Base-by-base conservation (phyloP, 2,113 vertebrate species). In the Aldabrachelys gigantea region DNA sequence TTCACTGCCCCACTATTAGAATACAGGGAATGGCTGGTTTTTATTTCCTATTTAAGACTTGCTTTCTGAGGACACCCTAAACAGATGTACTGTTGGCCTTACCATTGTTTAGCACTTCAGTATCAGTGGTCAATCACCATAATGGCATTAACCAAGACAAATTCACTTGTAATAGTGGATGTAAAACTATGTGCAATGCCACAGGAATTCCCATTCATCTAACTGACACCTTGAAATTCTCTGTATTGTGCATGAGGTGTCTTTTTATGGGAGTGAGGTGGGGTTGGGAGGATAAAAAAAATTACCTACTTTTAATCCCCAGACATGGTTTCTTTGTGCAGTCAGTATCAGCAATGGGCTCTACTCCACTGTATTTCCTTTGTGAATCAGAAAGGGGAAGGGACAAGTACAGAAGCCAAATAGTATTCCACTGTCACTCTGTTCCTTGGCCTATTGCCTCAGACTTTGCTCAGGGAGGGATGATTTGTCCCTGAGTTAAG, bases 41-140 rank as follows among this genome's bases (percentile, higher is more conserved):
- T 83, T 8, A 88, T 93, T 83, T 91, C 29, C 49, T 94, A 88
- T 79, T 95, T 96, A 91, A 96, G 49, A 88, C 47, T 82, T 92
- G 8, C 27, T 93, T 69, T 92, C 84, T 88, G 16, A 82, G 96
- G 87, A n/a, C 21, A 84, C 10, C 41, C 14, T 87, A 41, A 89
- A 62, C 22, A 88, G 35, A 82, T 96, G 21, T 83, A 53, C 41
- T 44, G 1, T 19, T 89, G 49, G 52, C 17, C 2, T 82, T 54
- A 92, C 9, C 2, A 38, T 80, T 84, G 21, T 56, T 92, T 85
- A 95, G 44, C 41, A 88, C 22, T 91, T 92, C 14, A 31, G 27
- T 56, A 80, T 27, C 76, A 93, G 14, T 50, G 21, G 5, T 87
- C 80, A 91, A 25, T 87, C 81, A 91, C 47, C 65, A 5, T 89